Conservation (phyloP, 2,888 invertebrate species). For the Phasia obesa region DNA sequence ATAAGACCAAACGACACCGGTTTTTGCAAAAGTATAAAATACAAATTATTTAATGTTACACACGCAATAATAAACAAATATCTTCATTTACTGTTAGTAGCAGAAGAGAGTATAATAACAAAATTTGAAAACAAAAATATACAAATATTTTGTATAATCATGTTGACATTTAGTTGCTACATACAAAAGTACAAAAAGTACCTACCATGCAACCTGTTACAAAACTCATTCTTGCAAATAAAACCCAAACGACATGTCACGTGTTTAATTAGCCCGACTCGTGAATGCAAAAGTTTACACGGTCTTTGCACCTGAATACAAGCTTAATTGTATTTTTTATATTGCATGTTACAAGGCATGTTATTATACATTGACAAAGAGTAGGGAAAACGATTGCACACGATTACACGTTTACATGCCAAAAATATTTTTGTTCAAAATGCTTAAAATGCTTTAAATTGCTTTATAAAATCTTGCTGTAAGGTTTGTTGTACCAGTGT, state of each 20-base stretch:
- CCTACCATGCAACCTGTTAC: conserved; percentile 26
- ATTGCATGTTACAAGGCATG: neutral
- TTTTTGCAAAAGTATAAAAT: too few relatives aligned
- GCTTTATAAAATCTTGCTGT: too few relatives aligned
- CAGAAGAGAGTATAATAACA: neutral
- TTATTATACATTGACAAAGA: neutral
- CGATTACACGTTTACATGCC: neutral
- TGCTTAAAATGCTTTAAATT: too few relatives aligned
- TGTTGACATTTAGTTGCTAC: conserved; percentile 34
- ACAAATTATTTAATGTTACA: too few relatives aligned
- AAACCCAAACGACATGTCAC: conserved; percentile 62
- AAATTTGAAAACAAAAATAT: neutral
- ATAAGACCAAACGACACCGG: too few relatives aligned
- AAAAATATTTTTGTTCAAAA: too few relatives aligned
- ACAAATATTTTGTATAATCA: conserved; percentile 32
- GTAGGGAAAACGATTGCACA: neutral
- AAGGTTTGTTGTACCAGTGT: too few relatives aligned
- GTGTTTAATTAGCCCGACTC: conserved; percentile 64
- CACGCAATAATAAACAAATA: too few relatives aligned
- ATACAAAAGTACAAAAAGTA: conserved; percentile 7
- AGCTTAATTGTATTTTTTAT: neutral
- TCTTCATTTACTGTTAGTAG: neutral
- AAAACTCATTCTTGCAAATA: neutral
- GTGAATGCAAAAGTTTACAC: conserved; percentile 56
- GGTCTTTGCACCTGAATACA: conserved; percentile 51